A percentile compares a stretch with the other conserved stretches of the same genome.
Evolutionary conservation across 2,888 invertebrate species (phyloP).

Genomic region (Elysia crispata): DNA sequence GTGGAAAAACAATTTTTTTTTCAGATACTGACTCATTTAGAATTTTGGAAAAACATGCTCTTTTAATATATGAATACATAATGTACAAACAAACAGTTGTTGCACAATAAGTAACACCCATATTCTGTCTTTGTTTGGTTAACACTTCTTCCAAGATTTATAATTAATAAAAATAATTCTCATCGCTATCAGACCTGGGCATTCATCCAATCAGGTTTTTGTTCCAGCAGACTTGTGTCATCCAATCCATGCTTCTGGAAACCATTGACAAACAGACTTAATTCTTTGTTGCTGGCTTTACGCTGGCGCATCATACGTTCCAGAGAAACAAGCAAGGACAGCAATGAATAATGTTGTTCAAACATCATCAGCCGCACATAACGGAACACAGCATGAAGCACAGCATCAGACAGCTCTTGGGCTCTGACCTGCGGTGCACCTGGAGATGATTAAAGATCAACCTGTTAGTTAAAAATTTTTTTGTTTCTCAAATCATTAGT

Average conservation of each 20-base stretch:
- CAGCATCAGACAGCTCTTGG: constrained; percentile 72
- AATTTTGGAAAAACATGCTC: too few relatives aligned
- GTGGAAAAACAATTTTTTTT: too few relatives aligned
- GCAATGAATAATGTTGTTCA: constrained; percentile 70
- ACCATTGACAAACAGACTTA: constrained; percentile 74
- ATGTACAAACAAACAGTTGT: too few relatives aligned
- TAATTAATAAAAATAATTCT: not conserved
- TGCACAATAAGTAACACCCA: too few relatives aligned
- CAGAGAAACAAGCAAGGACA: constrained; percentile 71
- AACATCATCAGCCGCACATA: constrained; percentile 74
- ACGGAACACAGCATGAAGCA: constrained; percentile 66
- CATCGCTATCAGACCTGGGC: constrained; percentile 58
- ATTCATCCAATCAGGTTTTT: constrained; percentile 72
- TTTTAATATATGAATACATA: too few relatives aligned
- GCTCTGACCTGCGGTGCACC: constrained; percentile 72
- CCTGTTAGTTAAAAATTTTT: too few relatives aligned
- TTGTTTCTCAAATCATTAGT: too few relatives aligned
- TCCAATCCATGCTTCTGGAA: constrained; percentile 69
- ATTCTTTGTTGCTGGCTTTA: constrained; percentile 70
- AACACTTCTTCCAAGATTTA: too few relatives aligned
- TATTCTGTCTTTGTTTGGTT: too few relatives aligned
- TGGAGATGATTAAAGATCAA: constrained; percentile 44
- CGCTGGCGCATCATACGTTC: constrained; percentile 69
- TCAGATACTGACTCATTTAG: too few relatives aligned
- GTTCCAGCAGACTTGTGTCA: constrained; percentile 63